Evolutionary conservation across 1,140 invertebrate species (phyloP), one percentile per base, ranked within the genome.

Genomic region (Drosophila mayri): DNA sequence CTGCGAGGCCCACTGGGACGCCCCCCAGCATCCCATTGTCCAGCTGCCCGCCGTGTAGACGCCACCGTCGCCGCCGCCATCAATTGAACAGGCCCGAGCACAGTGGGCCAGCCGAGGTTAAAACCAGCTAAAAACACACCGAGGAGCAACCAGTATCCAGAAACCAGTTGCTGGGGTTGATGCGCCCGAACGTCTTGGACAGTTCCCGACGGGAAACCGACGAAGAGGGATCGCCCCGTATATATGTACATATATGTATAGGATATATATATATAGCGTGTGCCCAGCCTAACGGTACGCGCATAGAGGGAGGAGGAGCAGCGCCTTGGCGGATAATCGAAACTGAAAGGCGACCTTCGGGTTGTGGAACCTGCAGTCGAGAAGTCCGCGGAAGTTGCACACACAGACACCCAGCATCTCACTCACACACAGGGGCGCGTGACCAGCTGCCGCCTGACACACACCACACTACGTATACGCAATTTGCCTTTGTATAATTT

Each of bases 41-140:
- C 93, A 94, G 86, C 76, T 95, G 58, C 94, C 94, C 22, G 93
- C 94, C 65, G 93, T 94, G 93, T 94, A 94, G 93, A 74, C 28
- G 28, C 49, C 49, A 8, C 20, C 35, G 52, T 22, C 20, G 35
- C 32, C 52, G 35, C 52, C 20, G 40, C 52, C 52, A 16, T 38
- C 5, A 77, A 85, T 73, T 85, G 80, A 87, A 75, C 76, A 61
- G 64, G 54, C 74, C 81, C 71, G 35, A 40, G 30, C 50, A 88
- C 79, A 87, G 79, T 81, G 68, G 85, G 84, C 80, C 84, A 78
- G 70, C 68, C 52, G 35, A 74, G 73, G 64, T 68, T 79, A 54
- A 58, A 84, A 78, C 57, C 59, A 57, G 41, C 59, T 60, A 46
- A 43, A 72, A 65, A 50, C 5, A 32, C n/a, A 54, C 6, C 14